Evolutionary conservation across 2,888 invertebrate species (phyloP).

Genomic region (Tetrapedia diversipes): DNA sequence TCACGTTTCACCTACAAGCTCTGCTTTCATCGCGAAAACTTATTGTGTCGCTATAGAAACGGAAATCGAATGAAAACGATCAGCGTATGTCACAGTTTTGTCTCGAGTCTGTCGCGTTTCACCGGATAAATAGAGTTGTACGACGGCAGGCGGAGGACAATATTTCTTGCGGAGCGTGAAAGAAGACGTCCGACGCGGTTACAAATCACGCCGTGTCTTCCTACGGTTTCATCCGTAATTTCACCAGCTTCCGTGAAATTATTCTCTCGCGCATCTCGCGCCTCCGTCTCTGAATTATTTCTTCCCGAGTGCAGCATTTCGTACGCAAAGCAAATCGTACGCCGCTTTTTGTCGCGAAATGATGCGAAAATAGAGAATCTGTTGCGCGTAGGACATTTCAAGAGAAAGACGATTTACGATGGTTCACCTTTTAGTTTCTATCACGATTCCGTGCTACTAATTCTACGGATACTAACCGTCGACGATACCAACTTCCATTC

Average conservation of each 20-base stretch:
- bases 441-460: slow-evolving; percentile 45
- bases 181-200: slow-evolving; percentile 9
- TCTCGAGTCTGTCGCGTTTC: background rate
- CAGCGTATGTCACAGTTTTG: background rate
- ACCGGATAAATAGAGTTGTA: slow-evolving; percentile 1
- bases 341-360: background rate
- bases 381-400: slow-evolving; percentile 18
- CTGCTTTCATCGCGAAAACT: background rate
- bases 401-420: background rate
- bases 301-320: background rate
- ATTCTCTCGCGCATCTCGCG: slow-evolving; percentile 9
- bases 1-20: background rate
- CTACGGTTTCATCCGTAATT: background rate
- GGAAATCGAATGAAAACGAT: background rate
- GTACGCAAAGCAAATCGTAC: slow-evolving; percentile 17
- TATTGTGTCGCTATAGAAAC: background rate
- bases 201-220: slow-evolving; percentile 14
- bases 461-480: slow-evolving; percentile 23
- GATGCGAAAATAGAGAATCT: slow-evolving; percentile 43
- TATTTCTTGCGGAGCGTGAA: slow-evolving; percentile 8
- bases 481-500: background rate
- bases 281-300: slow-evolving; percentile 12
- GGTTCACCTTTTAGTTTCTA: background rate
- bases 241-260: slow-evolving; percentile 6
- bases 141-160: slow-evolving; percentile 9